Base-by-base conservation (phyloP, 2,888 invertebrate genomes). In the Andrena marginata region DNA sequence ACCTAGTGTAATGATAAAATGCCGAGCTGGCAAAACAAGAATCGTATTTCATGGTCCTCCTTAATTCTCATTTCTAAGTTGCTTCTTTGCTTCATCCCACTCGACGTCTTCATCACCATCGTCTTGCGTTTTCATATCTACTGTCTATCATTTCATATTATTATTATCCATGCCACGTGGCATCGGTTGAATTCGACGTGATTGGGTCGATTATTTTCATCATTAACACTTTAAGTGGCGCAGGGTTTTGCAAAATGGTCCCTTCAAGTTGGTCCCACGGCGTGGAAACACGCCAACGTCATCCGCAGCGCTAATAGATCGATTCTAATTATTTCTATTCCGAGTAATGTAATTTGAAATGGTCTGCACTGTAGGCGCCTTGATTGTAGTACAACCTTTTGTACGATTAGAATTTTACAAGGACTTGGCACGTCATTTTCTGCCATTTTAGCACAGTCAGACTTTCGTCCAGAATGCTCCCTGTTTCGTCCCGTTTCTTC, bases 1-100 rank as follows among this genome's bases (percentile, higher is more conserved):
- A 4, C 23, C 16, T n/a, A 8, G n/a, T 6, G 10, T 33, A 65
- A 59, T 51, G 26, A 75, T 60, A 68, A 60, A 33, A 75, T 60
- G 26, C 48, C 23, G 2, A 29, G 1, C 20, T 2, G 2, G 23
- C 4, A n/a, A 67, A 49, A 33, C 23, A 4, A n/a, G 16, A 2
- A 26, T 59, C 31, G n/a, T 54, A 7, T 13, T 26, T 31, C 10
- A 6, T 1, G 29, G 2, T 33, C 4, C 23, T n/a, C 26, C 51
- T 69, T n/a, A 23, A 5, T 8, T 23, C 33, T 42, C 23, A n/a
- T 56, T 26, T 31, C 8, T 60, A 16, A 5, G 6, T 16, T 16
- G 29, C 26, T 29, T 0, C 16, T 26, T 29, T 8, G 20, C 20
- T 59, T 29, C 29, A 7, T 29, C 26, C 13, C 6, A 16, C n/a